Conservation (phyloP, 2,797 vertebrate genomes). For the Tadarida brasiliensis region DNA sequence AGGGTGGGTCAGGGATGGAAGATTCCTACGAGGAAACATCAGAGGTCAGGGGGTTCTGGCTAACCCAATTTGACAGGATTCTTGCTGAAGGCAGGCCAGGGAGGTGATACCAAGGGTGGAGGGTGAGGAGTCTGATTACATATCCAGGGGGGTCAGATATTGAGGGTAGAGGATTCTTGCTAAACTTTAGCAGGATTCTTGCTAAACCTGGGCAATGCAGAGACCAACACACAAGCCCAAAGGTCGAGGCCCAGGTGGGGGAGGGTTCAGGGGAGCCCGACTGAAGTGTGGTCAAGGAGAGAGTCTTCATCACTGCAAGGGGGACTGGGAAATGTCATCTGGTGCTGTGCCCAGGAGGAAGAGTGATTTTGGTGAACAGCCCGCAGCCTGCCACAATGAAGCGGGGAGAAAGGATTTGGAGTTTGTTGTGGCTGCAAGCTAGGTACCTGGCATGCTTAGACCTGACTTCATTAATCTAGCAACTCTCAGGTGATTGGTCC, state of each 20-base stretch:
- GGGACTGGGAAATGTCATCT: neutral
- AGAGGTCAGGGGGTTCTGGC: neutral
- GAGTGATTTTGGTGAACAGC: neutral
- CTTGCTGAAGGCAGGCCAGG: neutral
- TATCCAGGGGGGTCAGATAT: neutral
- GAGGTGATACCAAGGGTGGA: neutral
- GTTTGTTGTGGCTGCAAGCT: neutral
- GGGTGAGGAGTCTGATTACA: neutral
- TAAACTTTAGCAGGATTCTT: neutral
- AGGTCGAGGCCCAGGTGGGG: neutral
- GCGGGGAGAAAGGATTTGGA: neutral
- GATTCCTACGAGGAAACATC: neutral
- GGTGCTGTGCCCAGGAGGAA: neutral
- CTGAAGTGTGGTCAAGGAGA: neutral
- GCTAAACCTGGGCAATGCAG: neutral
- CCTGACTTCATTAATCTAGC: neutral
- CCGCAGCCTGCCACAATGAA: neutral
- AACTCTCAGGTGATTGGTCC: neutral
- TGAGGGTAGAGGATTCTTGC: neutral
- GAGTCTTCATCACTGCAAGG: neutral
- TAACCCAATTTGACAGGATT: too few species aligned
- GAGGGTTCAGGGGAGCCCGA: neutral
- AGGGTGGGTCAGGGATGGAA: neutral
- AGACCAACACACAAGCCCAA: neutral
- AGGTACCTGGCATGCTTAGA: neutral